Evolutionary conservation across 2,113 vertebrate species (phyloP).

Genomic region (Seriola quinqueradiata): DNA sequence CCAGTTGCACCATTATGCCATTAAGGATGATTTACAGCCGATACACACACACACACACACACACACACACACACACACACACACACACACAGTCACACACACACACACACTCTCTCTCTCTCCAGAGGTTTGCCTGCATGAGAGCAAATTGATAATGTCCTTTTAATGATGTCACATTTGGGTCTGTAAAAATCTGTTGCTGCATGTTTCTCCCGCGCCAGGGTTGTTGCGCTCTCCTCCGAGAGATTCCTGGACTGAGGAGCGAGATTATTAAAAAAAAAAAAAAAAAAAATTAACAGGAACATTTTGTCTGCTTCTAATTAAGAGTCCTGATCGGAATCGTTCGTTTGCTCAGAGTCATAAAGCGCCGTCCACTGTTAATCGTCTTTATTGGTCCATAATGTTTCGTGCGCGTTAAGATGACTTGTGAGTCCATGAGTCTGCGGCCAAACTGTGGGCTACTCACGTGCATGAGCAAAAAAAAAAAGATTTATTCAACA

Average conservation of each 20-base stretch:
- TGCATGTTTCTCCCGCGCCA: constrained; percentile 2
- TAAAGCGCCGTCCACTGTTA: constrained; percentile 18
- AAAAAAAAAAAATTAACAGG: background rate
- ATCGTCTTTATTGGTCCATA: constrained; percentile 55
- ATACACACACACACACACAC: background rate
- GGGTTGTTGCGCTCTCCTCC: background rate
- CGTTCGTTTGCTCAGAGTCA: constrained; percentile 7
- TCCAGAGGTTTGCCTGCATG: too few species aligned
- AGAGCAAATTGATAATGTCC: constrained; percentile 27
- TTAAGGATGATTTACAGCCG: constrained; percentile 44
- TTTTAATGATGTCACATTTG: constrained; percentile 36
- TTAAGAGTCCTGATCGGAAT: constrained; percentile 30
- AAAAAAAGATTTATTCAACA: background rate
- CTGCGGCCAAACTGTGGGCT: background rate
- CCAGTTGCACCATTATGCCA: constrained; percentile 41
- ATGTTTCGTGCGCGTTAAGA: constrained; percentile 24
- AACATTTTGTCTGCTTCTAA: constrained; percentile 36
- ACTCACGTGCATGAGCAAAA: background rate
- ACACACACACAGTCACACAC: background rate
- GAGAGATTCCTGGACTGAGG: constrained; percentile 6
- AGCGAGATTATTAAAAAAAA: background rate
- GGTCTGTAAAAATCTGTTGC: constrained; percentile 11
- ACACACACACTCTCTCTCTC: background rate
- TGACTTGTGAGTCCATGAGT: constrained; percentile 8
- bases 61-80: background rate